Conservation (phyloP, 1,140 invertebrate species). For the Caerostris darwini region DNA sequence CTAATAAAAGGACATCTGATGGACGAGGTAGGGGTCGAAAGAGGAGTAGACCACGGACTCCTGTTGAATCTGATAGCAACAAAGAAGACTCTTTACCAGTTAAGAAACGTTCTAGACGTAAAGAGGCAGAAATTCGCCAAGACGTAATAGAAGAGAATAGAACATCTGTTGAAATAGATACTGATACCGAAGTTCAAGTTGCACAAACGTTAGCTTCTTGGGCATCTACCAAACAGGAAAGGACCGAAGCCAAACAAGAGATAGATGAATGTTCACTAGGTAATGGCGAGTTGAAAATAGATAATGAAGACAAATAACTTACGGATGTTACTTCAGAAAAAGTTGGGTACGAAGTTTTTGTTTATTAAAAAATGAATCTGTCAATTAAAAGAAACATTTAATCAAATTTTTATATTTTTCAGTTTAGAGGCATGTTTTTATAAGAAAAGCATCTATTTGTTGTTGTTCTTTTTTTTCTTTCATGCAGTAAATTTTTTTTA, state of each 20-base stretch:
- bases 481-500: slow-evolving; percentile 10
- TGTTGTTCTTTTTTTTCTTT: slow-evolving; percentile 32
- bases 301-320: slow-evolving; percentile 56
- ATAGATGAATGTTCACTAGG: slow-evolving; percentile 37
- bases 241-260: slow-evolving; percentile 62
- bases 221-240: slow-evolving; percentile 73
- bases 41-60: slow-evolving; percentile 61
- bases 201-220: slow-evolving; percentile 74
- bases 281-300: slow-evolving; percentile 63
- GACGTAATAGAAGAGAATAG: slow-evolving; percentile 15
- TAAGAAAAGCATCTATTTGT: slow-evolving; percentile 20
- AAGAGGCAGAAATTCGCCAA: slow-evolving; percentile 20
- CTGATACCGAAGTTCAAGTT: slow-evolving; percentile 76
- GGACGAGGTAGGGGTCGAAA: slow-evolving; percentile 60
- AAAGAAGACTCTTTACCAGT: slow-evolving; percentile 63
- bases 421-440: slow-evolving; percentile 58
- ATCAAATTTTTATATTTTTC: slow-evolving; percentile 74
- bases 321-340: not conserved
- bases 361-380: not conserved
- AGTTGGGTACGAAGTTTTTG: slow-evolving; percentile 28
- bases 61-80: slow-evolving; percentile 37
- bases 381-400: slow-evolving; percentile 6
- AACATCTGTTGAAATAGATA: slow-evolving; percentile 74
- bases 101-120: slow-evolving; percentile 59
- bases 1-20: slow-evolving; percentile 48